phyloP scores from a whole-genome alignment of 2,113 vertebrate species.

The Syngnathoides biaculeatus region DNA sequence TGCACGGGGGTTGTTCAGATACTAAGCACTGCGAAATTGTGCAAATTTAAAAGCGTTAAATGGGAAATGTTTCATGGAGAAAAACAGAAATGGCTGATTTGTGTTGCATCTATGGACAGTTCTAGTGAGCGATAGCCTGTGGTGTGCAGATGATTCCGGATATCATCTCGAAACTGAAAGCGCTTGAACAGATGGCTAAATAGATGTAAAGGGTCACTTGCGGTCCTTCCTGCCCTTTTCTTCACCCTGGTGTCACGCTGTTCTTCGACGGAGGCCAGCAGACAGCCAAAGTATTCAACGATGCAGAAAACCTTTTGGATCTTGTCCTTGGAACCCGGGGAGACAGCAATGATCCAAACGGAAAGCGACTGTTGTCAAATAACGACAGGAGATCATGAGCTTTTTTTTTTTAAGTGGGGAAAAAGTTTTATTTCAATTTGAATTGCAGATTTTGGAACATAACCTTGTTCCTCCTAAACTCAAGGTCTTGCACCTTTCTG shows the following conservation, averaged over 20 bases:
- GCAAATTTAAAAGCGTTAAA: slow-evolving; percentile 15
- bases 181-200: slow-evolving; percentile 46
- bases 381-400: not conserved
- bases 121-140: not conserved
- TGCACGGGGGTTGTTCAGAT: not conserved
- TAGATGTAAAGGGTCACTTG: slow-evolving; percentile 38
- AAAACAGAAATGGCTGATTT: not conserved
- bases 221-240: slow-evolving; percentile 33
- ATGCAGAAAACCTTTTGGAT: slow-evolving; percentile 49
- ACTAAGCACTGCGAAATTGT: slow-evolving; percentile 7
- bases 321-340: slow-evolving; percentile 30
- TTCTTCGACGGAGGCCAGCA: slow-evolving; percentile 37
- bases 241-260: slow-evolving; percentile 47
- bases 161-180: slow-evolving; percentile 13
- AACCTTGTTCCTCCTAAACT: too few species aligned
- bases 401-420: not conserved
- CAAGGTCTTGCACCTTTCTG: too few species aligned
- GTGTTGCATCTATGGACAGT: not conserved
- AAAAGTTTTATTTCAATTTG: too few species aligned
- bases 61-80: too few species aligned
- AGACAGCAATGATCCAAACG: slow-evolving; percentile 14
- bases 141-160: slow-evolving; percentile 9
- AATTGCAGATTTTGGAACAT: too few species aligned
- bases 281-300: slow-evolving; percentile 40
- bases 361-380: not conserved